Conservation (phyloP, 2,797 vertebrate genomes). For the Danio jaintianensis region DNA sequence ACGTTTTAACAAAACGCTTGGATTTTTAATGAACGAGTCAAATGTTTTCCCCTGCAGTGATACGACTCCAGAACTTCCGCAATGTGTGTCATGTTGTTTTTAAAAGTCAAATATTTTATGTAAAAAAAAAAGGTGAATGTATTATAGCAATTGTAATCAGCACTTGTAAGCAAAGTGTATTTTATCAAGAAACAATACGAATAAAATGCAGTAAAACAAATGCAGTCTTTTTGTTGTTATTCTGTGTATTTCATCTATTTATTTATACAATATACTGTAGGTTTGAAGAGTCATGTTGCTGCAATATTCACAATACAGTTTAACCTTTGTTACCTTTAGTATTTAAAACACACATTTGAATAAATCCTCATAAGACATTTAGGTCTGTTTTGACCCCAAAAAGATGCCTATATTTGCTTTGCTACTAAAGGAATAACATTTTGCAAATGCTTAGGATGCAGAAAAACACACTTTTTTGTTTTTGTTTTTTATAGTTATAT, state of each 20-base stretch:
- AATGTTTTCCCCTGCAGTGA: not conserved
- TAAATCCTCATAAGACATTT: too few relatives aligned
- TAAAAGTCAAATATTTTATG: constrained; percentile 73
- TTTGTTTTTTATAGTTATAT: too few relatives aligned
- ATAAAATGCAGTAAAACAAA: constrained; percentile 74
- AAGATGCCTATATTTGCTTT: too few relatives aligned
- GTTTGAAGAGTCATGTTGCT: too few relatives aligned
- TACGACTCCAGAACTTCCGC: constrained; percentile 55
- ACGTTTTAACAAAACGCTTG: constrained; percentile 19
- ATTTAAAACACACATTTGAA: too few relatives aligned
- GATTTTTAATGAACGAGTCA: constrained; percentile 4
- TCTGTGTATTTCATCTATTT: not conserved
- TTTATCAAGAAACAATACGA: constrained; percentile 81
- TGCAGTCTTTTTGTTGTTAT: constrained; percentile 5
- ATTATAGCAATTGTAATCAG: constrained; percentile 84
- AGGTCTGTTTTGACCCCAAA: too few relatives aligned
- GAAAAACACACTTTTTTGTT: too few relatives aligned
- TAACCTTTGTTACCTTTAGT: too few relatives aligned
- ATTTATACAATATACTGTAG: too few relatives aligned
- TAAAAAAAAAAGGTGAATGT: constrained; percentile 83
- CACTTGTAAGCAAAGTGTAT: constrained; percentile 85
- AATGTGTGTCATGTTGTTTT: constrained; percentile 67
- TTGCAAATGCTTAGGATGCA: too few relatives aligned
- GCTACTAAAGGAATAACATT: too few relatives aligned
- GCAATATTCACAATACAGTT: too few relatives aligned